Base-by-base conservation (phyloP, 92 coral and sea anemone species). In the Palythoa heliodiscus region DNA sequence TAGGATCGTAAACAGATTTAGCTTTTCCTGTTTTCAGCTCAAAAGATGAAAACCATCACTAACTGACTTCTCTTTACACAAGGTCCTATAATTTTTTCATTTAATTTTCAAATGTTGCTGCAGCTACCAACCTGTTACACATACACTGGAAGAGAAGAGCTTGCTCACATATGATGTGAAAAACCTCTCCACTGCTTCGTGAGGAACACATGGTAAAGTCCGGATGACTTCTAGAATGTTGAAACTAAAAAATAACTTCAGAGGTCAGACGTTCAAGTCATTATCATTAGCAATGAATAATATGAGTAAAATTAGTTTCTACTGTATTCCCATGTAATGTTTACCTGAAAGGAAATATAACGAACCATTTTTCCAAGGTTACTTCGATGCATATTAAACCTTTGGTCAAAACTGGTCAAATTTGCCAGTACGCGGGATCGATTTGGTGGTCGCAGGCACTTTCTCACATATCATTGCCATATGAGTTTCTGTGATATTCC, bases 201-300 rank as follows among this genome's bases (percentile, higher is more conserved):
- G 70, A 64, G 84, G 61, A 13, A 80, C 60, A 66, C 84, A 66
- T 3, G 7, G n/a, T 35, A 47, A 40, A 25, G 53, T 23, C 16
- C 84, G 43, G 74, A 80, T 80, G 58, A 66, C 63, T 25, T 80
- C 84, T 39, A 80, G 61, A 66, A 80, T 70, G 22, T 64, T 73
- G 73, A 80, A 80, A 80, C 84, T 80, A 66, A 16, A 47, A 38
- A 48, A 4, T 43, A 29, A 14, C 53, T 53, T 16, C 67, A 53
- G 22, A 15, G n/a, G 40, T 17, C 22, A 57, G 24, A 25, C 38
- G 0, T 29, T 14, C 23, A 3, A 39, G 11, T 70, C 11, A 20
- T 67, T 24, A 50, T 47, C 54, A 16, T 5, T 3, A 1, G 11
- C 17, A 29, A 52, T 75, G 63, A 5, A 40, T 6, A 19, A 40